phyloP scores from a whole-genome alignment of 2,888 invertebrate species.

The Nephrotoma guestfalica region DNA sequence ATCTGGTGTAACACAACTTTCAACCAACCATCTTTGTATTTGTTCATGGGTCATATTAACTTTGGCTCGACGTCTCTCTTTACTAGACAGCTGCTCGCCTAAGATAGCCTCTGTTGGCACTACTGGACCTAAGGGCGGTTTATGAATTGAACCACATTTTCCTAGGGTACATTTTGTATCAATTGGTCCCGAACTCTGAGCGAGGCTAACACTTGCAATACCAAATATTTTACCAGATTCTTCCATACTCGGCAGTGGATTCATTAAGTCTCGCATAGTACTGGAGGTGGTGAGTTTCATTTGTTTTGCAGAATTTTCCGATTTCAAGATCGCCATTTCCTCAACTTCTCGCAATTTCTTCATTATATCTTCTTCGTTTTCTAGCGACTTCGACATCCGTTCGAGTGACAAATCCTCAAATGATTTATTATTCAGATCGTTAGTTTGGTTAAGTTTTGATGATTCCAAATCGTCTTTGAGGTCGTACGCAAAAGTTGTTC shows the following conservation, averaged over 20 bases:
- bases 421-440: conserved; percentile 1
- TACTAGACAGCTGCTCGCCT: conserved; percentile 30
- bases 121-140: conserved; percentile 31
- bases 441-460: neutral
- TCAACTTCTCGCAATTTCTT: conserved; percentile 5
- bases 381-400: neutral
- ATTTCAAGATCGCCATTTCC: conserved; percentile 6
- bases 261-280: conserved; percentile 14
- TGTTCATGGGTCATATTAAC: conserved; percentile 56
- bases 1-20: conserved; percentile 37
- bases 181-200: conserved; percentile 32
- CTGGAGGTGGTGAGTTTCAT: conserved; percentile 40
- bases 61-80: conserved; percentile 38
- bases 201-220: conserved; percentile 32
- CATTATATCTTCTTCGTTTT: neutral
- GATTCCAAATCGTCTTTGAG: neutral
- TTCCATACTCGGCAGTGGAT: conserved; percentile 33
- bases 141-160: conserved; percentile 33
- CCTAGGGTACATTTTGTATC: conserved; percentile 33
- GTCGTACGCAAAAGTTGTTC: neutral
- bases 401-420: neutral
- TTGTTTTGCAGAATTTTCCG: neutral
- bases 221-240: conserved; percentile 34
- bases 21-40: conserved; percentile 50
- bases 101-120: conserved; percentile 31